Conservation (phyloP, 2,888 invertebrate genomes). For the Acanthococcus lagerstroemiae region DNA sequence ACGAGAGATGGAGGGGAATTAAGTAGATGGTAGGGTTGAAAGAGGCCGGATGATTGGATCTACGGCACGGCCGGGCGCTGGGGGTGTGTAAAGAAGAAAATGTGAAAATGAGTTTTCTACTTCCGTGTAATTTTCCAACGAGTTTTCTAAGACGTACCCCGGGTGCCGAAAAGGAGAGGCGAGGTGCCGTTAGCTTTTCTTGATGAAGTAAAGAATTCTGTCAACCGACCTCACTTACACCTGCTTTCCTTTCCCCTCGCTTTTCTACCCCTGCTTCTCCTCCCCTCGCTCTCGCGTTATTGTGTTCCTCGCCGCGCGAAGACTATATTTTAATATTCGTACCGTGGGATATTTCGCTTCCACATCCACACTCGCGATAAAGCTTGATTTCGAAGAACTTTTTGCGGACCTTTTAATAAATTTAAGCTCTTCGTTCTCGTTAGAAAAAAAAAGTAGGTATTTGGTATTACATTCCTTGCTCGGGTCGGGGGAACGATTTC, state of each 20-base stretch:
- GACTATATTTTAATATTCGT: constrained; percentile 10
- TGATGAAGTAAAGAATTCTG: constrained; percentile 27
- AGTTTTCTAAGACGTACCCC: constrained; percentile 19
- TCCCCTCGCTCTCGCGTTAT: neutral
- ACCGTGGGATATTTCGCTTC: neutral
- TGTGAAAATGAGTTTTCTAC: constrained; percentile 36
- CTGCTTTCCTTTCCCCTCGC: neutral
- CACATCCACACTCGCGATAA: neutral
- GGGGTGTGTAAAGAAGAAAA: constrained; percentile 34
- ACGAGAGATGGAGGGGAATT: constrained; percentile 12
- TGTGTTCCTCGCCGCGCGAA: neutral
- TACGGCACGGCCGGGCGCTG: constrained; percentile 10
- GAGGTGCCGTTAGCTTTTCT: constrained; percentile 21
- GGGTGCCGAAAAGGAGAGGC: too few relatives aligned
- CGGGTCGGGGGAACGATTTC: too few relatives aligned
- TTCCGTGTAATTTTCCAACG: constrained; percentile 33
- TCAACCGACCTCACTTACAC: constrained; percentile 21
- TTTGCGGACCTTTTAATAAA: neutral
- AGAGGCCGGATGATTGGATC: constrained; percentile 26
- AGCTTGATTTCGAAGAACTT: neutral
- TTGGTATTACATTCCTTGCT: too few relatives aligned
- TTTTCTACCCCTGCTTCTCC: too few relatives aligned
- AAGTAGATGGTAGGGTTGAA: constrained; percentile 27
- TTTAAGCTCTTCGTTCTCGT: neutral
- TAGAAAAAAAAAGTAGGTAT: too few relatives aligned